phyloP scores from a whole-genome alignment of 2,797 vertebrate species.

The Brachyrhaphis roseni region DNA sequence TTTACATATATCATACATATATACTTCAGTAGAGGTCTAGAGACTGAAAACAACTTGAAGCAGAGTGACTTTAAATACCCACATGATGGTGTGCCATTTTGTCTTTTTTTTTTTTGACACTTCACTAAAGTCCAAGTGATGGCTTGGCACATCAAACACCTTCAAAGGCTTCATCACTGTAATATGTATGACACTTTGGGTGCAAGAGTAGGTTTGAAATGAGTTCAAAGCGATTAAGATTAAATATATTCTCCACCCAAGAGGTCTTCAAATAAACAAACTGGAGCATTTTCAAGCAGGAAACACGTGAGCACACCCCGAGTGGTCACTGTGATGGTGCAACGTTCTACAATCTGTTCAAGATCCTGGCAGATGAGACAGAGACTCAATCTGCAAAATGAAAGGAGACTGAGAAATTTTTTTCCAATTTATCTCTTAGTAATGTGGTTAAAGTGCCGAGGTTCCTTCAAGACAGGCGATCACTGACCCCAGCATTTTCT shows the following conservation, averaged over 20 bases:
- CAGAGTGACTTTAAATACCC: constrained; percentile 6
- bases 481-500: not conserved
- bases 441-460: not conserved
- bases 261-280: constrained; percentile 4
- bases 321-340: constrained; percentile 2
- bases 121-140: not conserved
- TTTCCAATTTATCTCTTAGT: not conserved
- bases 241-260: constrained; percentile 3
- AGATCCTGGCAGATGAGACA: constrained; percentile 15
- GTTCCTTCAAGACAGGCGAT: not conserved
- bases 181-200: constrained; percentile 2
- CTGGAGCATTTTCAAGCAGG: not conserved
- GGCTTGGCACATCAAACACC: constrained; percentile 10
- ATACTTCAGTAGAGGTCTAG: constrained; percentile 45
- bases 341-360: constrained; percentile 15
- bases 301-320: not conserved
- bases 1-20: too few species aligned
- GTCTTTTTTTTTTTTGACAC: not conserved
- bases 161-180: constrained; percentile 9
- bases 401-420: not conserved
- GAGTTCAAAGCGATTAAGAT: not conserved
- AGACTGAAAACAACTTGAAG: constrained; percentile 7
- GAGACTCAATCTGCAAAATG: constrained; percentile 1
- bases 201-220: not conserved
- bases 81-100: not conserved